phyloP scores from a whole-genome alignment of 2,888 invertebrate species.

The Oligia strigilis region DNA sequence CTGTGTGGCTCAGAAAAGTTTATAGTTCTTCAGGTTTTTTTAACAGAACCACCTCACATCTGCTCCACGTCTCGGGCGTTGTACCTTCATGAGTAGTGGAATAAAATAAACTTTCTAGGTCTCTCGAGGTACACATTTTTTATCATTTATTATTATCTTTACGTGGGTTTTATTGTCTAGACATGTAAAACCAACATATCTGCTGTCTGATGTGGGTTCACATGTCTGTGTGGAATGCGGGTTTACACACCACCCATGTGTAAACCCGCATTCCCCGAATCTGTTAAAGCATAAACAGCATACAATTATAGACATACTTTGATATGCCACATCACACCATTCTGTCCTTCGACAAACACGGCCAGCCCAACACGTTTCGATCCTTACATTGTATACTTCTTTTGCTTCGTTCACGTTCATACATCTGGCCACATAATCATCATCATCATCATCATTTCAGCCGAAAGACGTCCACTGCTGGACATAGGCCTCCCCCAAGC shows the following conservation, averaged over 20 bases:
- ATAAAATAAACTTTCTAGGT: background rate
- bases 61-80: background rate
- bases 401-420: background rate
- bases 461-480: no score
- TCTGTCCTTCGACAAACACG: background rate
- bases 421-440: background rate
- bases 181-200: background rate
- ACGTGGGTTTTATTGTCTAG: background rate
- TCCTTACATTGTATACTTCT: background rate
- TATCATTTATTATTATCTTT: background rate
- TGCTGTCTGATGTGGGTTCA: background rate
- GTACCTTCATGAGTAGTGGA: background rate
- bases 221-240: background rate
- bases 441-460: no score
- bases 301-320: background rate
- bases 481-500: no score
- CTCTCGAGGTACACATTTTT: background rate
- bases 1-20: background rate
- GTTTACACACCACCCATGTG: no score
- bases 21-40: background rate
- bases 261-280: background rate
- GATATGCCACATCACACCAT: background rate
- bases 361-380: background rate
- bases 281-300: background rate
- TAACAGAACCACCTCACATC: background rate